Conservation (phyloP, 2,797 vertebrate species). For the Setipinna tenuifilis region DNA sequence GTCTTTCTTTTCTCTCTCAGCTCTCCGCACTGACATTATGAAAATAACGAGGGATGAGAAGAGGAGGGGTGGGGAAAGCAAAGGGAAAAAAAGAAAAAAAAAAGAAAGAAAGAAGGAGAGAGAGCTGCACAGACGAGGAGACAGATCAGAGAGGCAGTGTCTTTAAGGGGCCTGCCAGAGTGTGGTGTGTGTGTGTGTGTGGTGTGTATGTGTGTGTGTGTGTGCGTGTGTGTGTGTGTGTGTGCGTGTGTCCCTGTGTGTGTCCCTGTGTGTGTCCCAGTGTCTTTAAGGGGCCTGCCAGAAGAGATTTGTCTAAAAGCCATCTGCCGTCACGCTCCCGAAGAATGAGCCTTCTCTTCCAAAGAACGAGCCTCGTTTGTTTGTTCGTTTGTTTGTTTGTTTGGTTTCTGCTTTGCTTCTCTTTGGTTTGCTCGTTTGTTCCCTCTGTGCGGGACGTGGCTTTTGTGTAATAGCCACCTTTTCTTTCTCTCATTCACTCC, state of each 20-base stretch:
- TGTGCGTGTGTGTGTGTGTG: conserved; percentile 36
- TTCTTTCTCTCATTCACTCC: neutral
- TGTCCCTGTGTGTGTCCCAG: conserved; percentile 50
- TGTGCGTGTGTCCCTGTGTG: conserved; percentile 54
- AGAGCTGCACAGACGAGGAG: neutral
- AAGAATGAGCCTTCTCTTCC: neutral
- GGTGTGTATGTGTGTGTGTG: no score
- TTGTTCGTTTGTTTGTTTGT: conserved; percentile 47
- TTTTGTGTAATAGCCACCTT: neutral
- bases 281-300: conserved; percentile 8
- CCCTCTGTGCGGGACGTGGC: neutral
- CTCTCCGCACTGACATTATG: neutral
- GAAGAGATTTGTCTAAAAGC: neutral
- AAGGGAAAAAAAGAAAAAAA: neutral
- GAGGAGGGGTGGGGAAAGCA: neutral
- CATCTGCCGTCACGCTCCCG: neutral
- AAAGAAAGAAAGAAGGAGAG: neutral
- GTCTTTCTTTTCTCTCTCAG: neutral
- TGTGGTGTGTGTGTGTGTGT: conserved; percentile 25
- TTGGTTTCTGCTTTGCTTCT: neutral
- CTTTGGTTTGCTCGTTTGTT: neutral
- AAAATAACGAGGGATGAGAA: conserved; percentile 9
- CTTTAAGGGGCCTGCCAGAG: conserved; percentile 5
- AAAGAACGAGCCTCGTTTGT: neutral
- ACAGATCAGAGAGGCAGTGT: no score